Percentiles rank a stretch among this genome's conserved stretches.
These are phyloP conservation scores for Phyllopteryx taeniolatus DNA, from an alignment of 2,113 vertebrate genomes.

Conservation along the genomic window DNA sequence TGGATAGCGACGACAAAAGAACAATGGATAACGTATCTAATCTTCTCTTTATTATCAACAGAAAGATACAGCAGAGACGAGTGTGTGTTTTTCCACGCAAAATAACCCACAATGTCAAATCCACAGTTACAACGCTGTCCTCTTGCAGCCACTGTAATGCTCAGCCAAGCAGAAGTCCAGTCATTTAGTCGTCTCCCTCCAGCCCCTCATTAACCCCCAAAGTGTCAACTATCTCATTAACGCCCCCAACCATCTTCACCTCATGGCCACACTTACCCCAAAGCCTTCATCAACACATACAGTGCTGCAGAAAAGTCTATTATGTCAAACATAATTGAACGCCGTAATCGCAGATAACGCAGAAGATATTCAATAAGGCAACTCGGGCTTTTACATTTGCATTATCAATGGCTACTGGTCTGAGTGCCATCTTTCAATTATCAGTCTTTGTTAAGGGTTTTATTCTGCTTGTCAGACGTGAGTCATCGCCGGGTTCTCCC, in stretches of 20 bases:
- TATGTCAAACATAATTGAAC: conserved; percentile 35
- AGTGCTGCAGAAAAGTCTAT: conserved; percentile 8
- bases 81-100: conserved; percentile 55
- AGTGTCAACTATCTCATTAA: conserved; percentile 74
- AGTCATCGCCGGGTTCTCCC: conserved; percentile 67
- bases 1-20: conserved; percentile 66
- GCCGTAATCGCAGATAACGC: conserved; percentile 35
- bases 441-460: conserved; percentile 71
- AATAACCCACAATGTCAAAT: conserved; percentile 60
- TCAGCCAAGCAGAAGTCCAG: conserved; percentile 71
- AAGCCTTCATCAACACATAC: conserved; percentile 56
- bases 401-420: conserved; percentile 68
- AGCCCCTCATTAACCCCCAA: conserved; percentile 72
- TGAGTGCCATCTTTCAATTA: conserved; percentile 73
- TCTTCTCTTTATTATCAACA: conserved; percentile 59
- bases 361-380: conserved; percentile 54
- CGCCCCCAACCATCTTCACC: conserved; percentile 60
- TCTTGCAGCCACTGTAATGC: conserved; percentile 57
- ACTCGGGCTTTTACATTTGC: conserved; percentile 57
- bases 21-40: conserved; percentile 65
- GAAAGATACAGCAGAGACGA: conserved; percentile 53
- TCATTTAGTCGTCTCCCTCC: conserved; percentile 71
- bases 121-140: conserved; percentile 34
- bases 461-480: conserved; percentile 70
- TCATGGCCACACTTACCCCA: conserved; percentile 46